These are phyloP conservation scores for Euclidia mi DNA, from an alignment of 2,888 invertebrate species.

Conservation along the genomic window DNA sequence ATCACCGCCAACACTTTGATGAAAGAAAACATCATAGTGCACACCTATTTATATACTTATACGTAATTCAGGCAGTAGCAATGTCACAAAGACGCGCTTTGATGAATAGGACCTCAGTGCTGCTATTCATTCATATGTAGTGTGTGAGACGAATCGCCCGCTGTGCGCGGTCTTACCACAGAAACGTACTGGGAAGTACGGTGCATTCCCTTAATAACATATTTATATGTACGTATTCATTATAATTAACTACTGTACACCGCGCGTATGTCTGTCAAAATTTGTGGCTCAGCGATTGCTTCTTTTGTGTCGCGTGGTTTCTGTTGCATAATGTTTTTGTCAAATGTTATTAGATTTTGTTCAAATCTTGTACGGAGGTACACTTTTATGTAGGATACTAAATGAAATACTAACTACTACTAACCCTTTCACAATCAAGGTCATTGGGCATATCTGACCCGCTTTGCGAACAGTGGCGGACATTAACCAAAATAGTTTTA, in stretches of 20 bases:
- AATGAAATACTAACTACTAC: too few species aligned
- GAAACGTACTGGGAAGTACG: conserved; percentile 51
- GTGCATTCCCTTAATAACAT: not conserved
- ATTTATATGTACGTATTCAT: conserved; percentile 5
- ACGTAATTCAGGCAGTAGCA: conserved; percentile 60
- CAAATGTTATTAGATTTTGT: too few species aligned
- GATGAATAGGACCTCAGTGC: conserved; percentile 80
- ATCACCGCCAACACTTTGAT: not conserved
- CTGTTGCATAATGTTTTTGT: too few species aligned
- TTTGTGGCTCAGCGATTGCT: too few species aligned
- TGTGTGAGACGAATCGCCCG: conserved; percentile 72
- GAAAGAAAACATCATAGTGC: not conserved
- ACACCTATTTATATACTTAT: conserved; percentile 41
- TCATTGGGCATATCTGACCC: too few species aligned
- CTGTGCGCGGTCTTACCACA: conserved; percentile 63
- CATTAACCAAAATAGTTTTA: too few species aligned
- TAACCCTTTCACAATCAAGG: too few species aligned
- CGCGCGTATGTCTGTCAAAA: too few species aligned
- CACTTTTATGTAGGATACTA: too few species aligned
- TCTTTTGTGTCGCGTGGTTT: too few species aligned
- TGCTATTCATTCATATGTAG: conserved; percentile 81
- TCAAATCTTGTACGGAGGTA: too few species aligned
- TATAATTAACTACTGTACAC: conserved; percentile 7
- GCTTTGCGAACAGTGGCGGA: too few species aligned
- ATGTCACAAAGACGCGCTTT: conserved; percentile 74